A percentile compares a stretch with the other conserved stretches of the same genome.
phyloP scores from a whole-genome alignment of 1,140 invertebrate species.

The Frieseomelitta varia region DNA sequence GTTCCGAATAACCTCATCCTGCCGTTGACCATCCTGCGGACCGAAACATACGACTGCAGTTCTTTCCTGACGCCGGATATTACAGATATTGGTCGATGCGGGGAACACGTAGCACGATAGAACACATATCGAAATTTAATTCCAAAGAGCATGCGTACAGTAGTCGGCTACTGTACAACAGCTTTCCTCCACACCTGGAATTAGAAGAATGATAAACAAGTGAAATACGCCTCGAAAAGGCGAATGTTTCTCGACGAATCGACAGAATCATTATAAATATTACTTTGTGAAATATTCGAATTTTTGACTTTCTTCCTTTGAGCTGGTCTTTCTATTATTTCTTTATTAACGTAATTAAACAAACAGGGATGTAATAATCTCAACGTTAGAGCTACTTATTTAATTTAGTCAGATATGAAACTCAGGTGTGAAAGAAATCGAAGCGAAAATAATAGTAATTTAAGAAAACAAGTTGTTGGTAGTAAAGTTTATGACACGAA shows the following conservation, averaged over 20 bases:
- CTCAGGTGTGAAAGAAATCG: no score
- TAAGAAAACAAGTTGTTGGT: no score
- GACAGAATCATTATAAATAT: not conserved
- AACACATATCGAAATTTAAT: constrained; percentile 50
- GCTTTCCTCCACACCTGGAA: not conserved
- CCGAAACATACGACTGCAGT: not conserved
- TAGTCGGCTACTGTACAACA: constrained; percentile 23
- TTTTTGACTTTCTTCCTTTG: no score
- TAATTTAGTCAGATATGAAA: no score
- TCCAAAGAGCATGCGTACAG: constrained; percentile 20
- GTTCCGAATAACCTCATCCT: constrained; percentile 47
- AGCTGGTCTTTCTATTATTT: not conserved
- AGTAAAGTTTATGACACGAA: no score
- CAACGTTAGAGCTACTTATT: no score
- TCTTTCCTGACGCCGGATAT: constrained; percentile 45
- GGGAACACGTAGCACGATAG: constrained; percentile 42
- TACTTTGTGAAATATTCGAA: not conserved
- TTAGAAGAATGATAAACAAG: not conserved
- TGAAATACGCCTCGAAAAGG: not conserved
- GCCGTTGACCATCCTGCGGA: not conserved
- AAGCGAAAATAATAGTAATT: no score
- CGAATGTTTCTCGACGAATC: not conserved
- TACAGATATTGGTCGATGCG: constrained; percentile 44
- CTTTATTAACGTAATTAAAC: no score
- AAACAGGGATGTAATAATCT: no score